Conservation (phyloP, 2,113 vertebrate species). For the Oryzias melastigma region DNA sequence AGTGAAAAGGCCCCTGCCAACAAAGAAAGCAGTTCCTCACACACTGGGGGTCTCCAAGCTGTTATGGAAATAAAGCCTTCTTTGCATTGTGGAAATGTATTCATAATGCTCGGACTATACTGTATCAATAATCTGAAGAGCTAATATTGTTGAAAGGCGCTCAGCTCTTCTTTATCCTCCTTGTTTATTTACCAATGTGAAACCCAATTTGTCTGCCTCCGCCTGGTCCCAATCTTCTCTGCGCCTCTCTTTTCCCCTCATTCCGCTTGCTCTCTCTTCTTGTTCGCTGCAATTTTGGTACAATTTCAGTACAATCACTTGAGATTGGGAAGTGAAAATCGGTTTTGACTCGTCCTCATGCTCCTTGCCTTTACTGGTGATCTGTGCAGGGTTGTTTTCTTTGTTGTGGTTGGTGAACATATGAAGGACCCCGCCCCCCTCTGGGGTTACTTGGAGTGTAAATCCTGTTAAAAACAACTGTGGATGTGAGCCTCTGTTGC, state of each 20-base stretch:
- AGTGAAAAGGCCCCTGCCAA: conserved; percentile 56
- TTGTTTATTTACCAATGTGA: conserved; percentile 68
- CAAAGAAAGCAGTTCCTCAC: conserved; percentile 49
- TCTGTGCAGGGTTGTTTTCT: not conserved
- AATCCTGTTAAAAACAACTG: conserved; percentile 68
- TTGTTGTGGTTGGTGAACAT: conserved; percentile 42
- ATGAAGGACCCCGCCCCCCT: conserved; percentile 32
- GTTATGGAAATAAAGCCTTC: conserved; percentile 59
- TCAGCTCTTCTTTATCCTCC: conserved; percentile 39
- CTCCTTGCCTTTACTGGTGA: conserved; percentile 36
- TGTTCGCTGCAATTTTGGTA: conserved; percentile 43
- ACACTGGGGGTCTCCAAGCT: conserved; percentile 50
- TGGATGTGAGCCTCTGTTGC: conserved; percentile 39
- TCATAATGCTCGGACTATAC: conserved; percentile 58
- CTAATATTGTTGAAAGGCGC: conserved; percentile 60
- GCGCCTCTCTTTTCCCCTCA: conserved; percentile 22
- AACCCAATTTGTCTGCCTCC: conserved; percentile 63
- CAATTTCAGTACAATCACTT: conserved; percentile 51
- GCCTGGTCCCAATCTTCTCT: conserved; percentile 40
- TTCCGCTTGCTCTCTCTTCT: conserved; percentile 40
- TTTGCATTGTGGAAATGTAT: conserved; percentile 52
- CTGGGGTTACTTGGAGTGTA: conserved; percentile 46
- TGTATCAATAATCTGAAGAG: conserved; percentile 62
- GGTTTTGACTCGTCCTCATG: conserved; percentile 52
- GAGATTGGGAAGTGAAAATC: conserved; percentile 53